Evolutionary conservation across 2,113 vertebrate genomes (phyloP), one percentile per base, ranked within the genome.

Genomic region (Jaculus jaculus): DNA sequence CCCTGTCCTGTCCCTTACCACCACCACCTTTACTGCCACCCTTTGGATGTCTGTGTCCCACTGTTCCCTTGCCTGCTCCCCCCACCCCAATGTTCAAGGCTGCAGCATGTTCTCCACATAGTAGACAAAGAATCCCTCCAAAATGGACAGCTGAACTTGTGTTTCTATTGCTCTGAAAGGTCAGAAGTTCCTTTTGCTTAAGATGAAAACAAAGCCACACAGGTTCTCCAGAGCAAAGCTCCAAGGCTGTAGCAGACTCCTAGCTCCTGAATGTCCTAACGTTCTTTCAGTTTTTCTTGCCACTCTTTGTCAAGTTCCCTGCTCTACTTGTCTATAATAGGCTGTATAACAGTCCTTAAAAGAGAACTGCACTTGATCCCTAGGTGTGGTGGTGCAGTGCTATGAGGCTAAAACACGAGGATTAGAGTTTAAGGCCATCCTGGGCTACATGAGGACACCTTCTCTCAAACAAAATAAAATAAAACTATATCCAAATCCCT

Each of bases 111-210:
- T 34, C 65, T 60, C 80, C n/a, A 2, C 2, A 20, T 23, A 51
- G 30, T 18, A 30, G 21, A 65, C 77, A 68, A 74, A 92, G n/a
- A 61, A 17, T 37, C 63, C 58, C 81, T 47, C 24, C 26, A 30
- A 79, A 69, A n/a, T 0, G 0, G 2, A 15, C 39, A 7, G 28
- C 26, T 2, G 6, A 54, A 0, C 9, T n/a, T 23, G 60, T 28
- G 74, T 68, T 21, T 71, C n/a, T 82, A 15, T 61, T 3, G 23
- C 72, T 74, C 28, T 11, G 66, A 37, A 30, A 51, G 34, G 21
- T 37, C 32, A 0, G 30, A 15, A 79, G 4, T 30, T 69, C 4
- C 61, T 90, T 24, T 13, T 34, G 39, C 51, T 39, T 20, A 13
- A 39, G 21, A 3, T 42, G 1, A 12, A 34, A 21, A 18, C 11